Conservation (phyloP, 2,888 invertebrate species). For the Hecatera dysodea region DNA sequence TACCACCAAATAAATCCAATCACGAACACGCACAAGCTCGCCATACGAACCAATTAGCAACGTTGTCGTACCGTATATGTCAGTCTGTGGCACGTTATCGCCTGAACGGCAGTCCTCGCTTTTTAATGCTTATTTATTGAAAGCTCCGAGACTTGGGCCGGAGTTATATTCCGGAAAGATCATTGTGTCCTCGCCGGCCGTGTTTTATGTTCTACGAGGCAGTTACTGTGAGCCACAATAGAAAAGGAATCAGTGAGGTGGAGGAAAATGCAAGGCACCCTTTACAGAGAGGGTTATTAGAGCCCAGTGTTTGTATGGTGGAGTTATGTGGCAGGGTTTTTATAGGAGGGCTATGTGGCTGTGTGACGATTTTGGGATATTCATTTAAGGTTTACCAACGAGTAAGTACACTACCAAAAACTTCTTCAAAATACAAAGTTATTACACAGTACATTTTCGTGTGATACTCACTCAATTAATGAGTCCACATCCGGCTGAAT, state of each 20-base stretch:
- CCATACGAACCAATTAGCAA: conserved; percentile 62
- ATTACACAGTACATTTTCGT: no score
- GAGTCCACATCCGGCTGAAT: no score
- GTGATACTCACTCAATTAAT: no score
- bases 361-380: not conserved
- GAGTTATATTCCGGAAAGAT: conserved; percentile 84
- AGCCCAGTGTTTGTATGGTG: conserved; percentile 42
- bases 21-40: conserved; percentile 24
- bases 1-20: conserved; percentile 38
- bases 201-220: conserved; percentile 76
- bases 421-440: no score
- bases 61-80: conserved; percentile 56
- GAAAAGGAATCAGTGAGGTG: conserved; percentile 64
- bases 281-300: conserved; percentile 50
- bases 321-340: conserved; percentile 29
- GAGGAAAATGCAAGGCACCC: conserved; percentile 50
- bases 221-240: conserved; percentile 65
- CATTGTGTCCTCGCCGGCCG: conserved; percentile 81
- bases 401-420: no score
- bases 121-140: conserved; percentile 90
- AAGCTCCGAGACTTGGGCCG: conserved; percentile 70
- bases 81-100: conserved; percentile 79
- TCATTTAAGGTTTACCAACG: conserved; percentile 8
- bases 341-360: conserved; percentile 19
- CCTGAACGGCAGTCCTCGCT: conserved; percentile 72